These are phyloP conservation scores for Rhinoderma darwinii DNA, from an alignment of 2,113 vertebrate genomes.

Conservation along the genomic window DNA sequence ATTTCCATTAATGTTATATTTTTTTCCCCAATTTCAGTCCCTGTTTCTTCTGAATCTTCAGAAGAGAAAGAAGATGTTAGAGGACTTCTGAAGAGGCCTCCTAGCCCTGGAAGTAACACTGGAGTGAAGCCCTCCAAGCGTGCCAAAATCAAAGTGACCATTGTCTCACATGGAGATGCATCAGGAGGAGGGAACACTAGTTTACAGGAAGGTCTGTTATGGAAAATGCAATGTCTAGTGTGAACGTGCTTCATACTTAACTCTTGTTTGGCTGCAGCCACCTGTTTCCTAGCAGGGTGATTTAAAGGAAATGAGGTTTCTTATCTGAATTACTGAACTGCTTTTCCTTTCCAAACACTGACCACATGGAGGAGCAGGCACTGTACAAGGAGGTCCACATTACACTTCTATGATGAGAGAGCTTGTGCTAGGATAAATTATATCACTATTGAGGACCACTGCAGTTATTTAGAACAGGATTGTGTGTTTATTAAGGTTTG, in stretches of 20 bases:
- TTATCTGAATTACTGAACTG: conserved; percentile 1
- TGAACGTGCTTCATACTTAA: background rate
- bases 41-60: conserved; percentile 83
- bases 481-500: background rate
- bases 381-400: background rate
- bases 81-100: conserved; percentile 85
- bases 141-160: conserved; percentile 97
- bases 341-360: background rate
- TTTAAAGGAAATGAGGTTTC: background rate
- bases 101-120: conserved; percentile 81
- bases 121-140: conserved; percentile 86
- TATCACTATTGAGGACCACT: background rate
- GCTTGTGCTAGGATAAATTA: background rate
- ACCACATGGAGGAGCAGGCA: background rate
- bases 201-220: conserved; percentile 82
- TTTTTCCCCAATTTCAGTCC: conserved; percentile 69
- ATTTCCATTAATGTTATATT: background rate
- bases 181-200: conserved; percentile 68
- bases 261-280: background rate
- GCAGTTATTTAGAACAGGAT: background rate
- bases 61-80: conserved; percentile 82
- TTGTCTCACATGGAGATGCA: conserved; percentile 87
- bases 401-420: background rate
- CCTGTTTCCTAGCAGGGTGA: background rate
- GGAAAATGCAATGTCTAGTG: background rate